Conservation (phyloP, 2,888 invertebrate genomes). For the Eristalis tenax region DNA sequence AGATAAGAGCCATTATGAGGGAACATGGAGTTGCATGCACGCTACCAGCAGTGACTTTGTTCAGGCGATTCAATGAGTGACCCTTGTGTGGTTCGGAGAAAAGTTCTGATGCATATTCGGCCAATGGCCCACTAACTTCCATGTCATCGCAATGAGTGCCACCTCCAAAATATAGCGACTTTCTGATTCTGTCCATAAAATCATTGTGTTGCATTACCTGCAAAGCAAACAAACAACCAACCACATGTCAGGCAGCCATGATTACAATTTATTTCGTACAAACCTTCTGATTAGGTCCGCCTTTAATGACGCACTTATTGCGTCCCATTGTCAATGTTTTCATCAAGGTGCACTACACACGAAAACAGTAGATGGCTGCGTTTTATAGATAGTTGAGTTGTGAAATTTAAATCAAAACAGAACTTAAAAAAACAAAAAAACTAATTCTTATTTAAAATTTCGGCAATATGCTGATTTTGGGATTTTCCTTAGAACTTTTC, state of each 20-base stretch:
- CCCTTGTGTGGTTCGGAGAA: conserved; percentile 91
- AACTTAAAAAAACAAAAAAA: conserved; percentile 39
- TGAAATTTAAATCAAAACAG: conserved; percentile 19
- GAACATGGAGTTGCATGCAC: conserved; percentile 95
- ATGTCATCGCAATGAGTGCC: conserved; percentile 90
- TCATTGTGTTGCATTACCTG: conserved; percentile 85
- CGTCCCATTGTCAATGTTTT: conserved; percentile 75
- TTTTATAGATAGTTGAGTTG: neutral
- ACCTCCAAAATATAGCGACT: conserved; percentile 94
- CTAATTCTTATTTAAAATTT: conserved; percentile 25
- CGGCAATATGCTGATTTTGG: conserved; percentile 43
- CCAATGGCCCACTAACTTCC: conserved; percentile 84
- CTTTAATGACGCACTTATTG: conserved; percentile 77
- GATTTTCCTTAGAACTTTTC: conserved; percentile 38
- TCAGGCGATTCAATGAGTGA: conserved; percentile 89
- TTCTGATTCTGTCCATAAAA: conserved; percentile 91
- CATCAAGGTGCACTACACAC: conserved; percentile 6
- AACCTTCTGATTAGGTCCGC: conserved; percentile 73
- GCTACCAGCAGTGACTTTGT: conserved; percentile 88
- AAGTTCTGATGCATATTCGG: conserved; percentile 91
- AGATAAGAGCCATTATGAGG: conserved; percentile 94
- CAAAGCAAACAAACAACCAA: neutral
- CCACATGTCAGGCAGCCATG: neutral
- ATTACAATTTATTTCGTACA: neutral
- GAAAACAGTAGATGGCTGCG: conserved; percentile 9